These are phyloP conservation scores for Capromys pilorides DNA, from an alignment of 2,797 vertebrate species.

Conservation along the genomic window DNA sequence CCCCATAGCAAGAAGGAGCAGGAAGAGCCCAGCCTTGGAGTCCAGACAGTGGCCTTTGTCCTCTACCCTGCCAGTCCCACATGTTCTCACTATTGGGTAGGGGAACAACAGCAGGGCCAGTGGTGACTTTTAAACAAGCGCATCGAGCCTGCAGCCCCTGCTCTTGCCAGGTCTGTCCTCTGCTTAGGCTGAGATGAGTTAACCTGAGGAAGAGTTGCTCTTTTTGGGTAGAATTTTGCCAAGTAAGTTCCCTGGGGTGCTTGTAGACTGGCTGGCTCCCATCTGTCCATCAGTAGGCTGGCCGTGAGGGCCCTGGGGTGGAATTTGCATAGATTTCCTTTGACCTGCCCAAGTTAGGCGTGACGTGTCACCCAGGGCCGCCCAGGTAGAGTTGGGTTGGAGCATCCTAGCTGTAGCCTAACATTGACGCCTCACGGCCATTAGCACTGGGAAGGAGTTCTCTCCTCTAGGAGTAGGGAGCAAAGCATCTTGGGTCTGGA, in stretches of 20 bases:
- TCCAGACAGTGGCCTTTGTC: not conserved
- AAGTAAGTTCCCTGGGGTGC: not conserved
- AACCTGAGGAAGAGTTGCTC: not conserved
- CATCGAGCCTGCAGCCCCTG: not conserved
- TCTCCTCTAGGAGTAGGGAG: not conserved
- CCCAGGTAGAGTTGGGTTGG: not conserved
- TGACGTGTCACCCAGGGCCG: not conserved
- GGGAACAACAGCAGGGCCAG: not conserved
- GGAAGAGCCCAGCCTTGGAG: not conserved
- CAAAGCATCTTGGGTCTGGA: not conserved
- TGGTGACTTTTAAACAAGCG: not conserved
- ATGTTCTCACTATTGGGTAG: not conserved
- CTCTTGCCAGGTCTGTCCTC: not conserved
- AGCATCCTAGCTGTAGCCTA: not conserved
- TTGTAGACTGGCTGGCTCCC: not conserved
- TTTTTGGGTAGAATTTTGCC: not conserved
- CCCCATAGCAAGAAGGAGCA: not conserved
- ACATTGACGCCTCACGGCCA: not conserved
- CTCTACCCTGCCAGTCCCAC: not conserved
- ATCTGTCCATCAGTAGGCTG: not conserved
- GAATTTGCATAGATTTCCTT: accelerated
- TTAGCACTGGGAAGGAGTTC: not conserved
- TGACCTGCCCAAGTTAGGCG: not conserved
- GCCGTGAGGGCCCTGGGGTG: not conserved
- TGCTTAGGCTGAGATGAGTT: not conserved